These are phyloP conservation scores for Sesamia inferens DNA, from an alignment of 2,888 invertebrate genomes.

Conservation along the genomic window DNA sequence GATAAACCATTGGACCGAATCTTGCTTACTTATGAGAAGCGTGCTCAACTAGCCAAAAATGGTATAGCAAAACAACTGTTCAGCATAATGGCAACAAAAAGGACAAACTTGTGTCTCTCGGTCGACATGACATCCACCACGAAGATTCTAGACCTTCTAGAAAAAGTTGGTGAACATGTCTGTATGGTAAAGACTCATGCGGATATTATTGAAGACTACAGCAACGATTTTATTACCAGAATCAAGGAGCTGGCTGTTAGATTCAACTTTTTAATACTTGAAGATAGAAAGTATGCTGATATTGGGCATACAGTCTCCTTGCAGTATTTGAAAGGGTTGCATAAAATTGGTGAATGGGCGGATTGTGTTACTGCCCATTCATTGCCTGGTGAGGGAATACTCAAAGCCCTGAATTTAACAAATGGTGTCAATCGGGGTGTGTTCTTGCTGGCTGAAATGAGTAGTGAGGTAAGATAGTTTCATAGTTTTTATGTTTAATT, in stretches of 20 bases:
- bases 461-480: slow-evolving; percentile 94
- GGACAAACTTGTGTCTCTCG: slow-evolving; percentile 97
- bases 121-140: slow-evolving; percentile 94
- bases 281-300: slow-evolving; percentile 99
- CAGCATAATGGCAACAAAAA: slow-evolving; percentile 94
- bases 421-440: slow-evolving; percentile 91
- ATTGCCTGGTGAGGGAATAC: slow-evolving; percentile 94
- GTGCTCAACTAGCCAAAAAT: slow-evolving; percentile 91
- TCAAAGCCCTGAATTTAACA: slow-evolving; percentile 90
- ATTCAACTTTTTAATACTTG: slow-evolving; percentile 97
- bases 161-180: slow-evolving; percentile 95
- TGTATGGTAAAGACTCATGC: slow-evolving; percentile 97
- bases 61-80: slow-evolving; percentile 92
- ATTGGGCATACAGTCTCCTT: slow-evolving; percentile 97
- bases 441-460: slow-evolving; percentile 97
- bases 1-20: slow-evolving; percentile 85
- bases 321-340: slow-evolving; percentile 94
- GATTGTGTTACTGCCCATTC: slow-evolving; percentile 97
- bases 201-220: slow-evolving; percentile 96
- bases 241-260: slow-evolving; percentile 92
- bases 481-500: slow-evolving; percentile 70
- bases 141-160: slow-evolving; percentile 93
- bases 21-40: slow-evolving; percentile 90
- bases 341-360: slow-evolving; percentile 96
- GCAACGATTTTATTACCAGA: slow-evolving; percentile 89